Base-by-base conservation (phyloP, 2,113 vertebrate species). In the Chlamydotis undulata region DNA sequence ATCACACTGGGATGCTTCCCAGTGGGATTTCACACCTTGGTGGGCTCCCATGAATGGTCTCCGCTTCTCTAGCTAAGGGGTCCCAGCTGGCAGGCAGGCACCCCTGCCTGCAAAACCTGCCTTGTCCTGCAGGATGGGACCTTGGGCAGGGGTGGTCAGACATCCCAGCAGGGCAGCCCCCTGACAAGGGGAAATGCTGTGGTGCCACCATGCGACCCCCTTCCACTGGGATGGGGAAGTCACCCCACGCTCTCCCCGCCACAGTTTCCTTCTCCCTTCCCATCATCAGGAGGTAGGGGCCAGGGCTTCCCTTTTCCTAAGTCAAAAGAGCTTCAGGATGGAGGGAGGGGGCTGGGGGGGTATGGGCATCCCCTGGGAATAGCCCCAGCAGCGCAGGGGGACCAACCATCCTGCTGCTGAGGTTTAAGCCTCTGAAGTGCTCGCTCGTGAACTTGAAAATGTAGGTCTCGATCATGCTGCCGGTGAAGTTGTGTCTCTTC, bases 211-310 rank as follows among this genome's bases (percentile, higher is more conserved):
- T 1, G 2, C 2, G 0, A 63, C 5, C 9, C 25, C 43, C 52
- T 45, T 33, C 31, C 35, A 10, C 55, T 0, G 1, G 16, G 19
- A 61, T 1, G 1, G 26, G 12, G 53, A 81, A 86, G 39, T 24
- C 1, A 0, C 35, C 25, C 41, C 3, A 0, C 4, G 2, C 0
- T 4, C 22, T 64, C 41, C 7, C 7, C 3, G 3, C 17, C 3
- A 1, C 12, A 1, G 39, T 67, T 86, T 80, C 45, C 22, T 23
- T 73, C 45, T 79, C 43, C 45, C 52, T 79, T 47, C 29, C 39
- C 47, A n/a, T 7, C 0, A 3, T 3, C 3, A n/a, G 24, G 18
- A 74, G 21, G n/a, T n/a, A 25, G 8, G n/a, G 18, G 17, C n/a
- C 60, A 39, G 18, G n/a, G 14, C n/a, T 81, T 75, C 35, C 9